Base-by-base conservation (phyloP, 2,113 vertebrate genomes). In the Elephantulus edwardii region DNA sequence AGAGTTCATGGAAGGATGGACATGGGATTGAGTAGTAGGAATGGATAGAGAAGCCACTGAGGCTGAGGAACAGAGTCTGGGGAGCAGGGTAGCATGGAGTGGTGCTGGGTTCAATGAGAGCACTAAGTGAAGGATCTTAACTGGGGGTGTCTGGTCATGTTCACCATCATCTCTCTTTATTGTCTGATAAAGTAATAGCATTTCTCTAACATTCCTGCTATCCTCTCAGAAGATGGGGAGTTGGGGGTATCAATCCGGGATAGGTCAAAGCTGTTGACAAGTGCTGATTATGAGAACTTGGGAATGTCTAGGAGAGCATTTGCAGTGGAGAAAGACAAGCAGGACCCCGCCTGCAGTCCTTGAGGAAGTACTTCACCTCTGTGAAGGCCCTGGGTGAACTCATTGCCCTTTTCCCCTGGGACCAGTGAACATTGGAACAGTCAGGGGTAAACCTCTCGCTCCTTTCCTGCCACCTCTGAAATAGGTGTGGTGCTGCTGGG, bases 281-380 rank as follows among this genome's bases (percentile, higher is more conserved):
- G 28, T 28, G 26, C 44, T 13, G 1, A n/a, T 30, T 78, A 66
- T 76, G 78, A 78, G 86, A 68, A 30, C 42, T 40, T 70, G 24
- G 40, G 76, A 40, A 54, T 17, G 7, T 35, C 35, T 50, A 8
- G 76, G 46, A 58, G 60, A 33, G 71, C 16, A 50, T 33, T 12
- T 30, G 19, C 8, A 7, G 44, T 28, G 20, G 56, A 19, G 28
- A 48, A 60, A 48, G 28, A 13, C 40, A 7, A 40, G 64, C 7
- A 48, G 77, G 68, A 26, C 24, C 5, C 35, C 0, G 3, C 9
- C 9, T 16, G 6, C 9, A 0, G 3, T 11, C 42, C 33, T 56
- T 17, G 50, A 35, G 44, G n/a, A 12, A 42, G 84, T 60, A 35
- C 50, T 30, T 28, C 24, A 26, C 46, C 28, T 6, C 2, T 22